Evolutionary conservation across 2,113 vertebrate genomes (phyloP), one percentile per base, ranked within the genome.

Genomic region (Pteruthius melanotis): DNA sequence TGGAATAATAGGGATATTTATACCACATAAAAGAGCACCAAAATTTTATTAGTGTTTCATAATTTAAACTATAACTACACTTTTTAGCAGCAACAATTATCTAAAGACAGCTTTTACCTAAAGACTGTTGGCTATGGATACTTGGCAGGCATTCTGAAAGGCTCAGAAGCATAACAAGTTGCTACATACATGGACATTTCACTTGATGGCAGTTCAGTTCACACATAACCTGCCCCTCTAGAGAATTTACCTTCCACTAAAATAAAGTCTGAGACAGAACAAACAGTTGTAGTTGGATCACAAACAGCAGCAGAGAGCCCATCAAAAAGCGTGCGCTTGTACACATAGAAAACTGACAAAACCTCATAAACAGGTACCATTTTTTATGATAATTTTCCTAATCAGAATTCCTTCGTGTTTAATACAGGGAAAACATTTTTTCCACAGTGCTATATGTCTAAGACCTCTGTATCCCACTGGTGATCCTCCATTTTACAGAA

Each of bases 391-490:
- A 7, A 28, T 72, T 76, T 91, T 83, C 28, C 54, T 42, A 14
- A 56, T n/a, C 37, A 14, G 7, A 74, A 66, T 66, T 63, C 24
- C 28, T 87, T 68, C 24, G 28, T 15, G 30, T 75, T 78, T 54
- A 89, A 61, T 19, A 65, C 2, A 75, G 9, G 13, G 15, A 35
- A 57, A 87, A 50, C 7, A 22, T 30, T 83, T 65, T 42, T 42
- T 49, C 35, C 31, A 69, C 26, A 45, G n/a, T 5, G 33, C 23
- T 56, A 3, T 3, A 50, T 1, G 1, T 7, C 3, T 13, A 66
- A 80, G 39, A 49, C 11, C 33, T 33, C 27, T 9, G 13, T 42
- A n/a, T 40, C 69, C 86, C 0, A 0, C 11, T 53, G n/a, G 39
- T 64, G 37, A 75, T 11, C 18, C 52, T 40, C 22, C 17, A 65